Evolutionary conservation across 2,113 vertebrate species (phyloP).

Genomic region (Petroica traversi): DNA sequence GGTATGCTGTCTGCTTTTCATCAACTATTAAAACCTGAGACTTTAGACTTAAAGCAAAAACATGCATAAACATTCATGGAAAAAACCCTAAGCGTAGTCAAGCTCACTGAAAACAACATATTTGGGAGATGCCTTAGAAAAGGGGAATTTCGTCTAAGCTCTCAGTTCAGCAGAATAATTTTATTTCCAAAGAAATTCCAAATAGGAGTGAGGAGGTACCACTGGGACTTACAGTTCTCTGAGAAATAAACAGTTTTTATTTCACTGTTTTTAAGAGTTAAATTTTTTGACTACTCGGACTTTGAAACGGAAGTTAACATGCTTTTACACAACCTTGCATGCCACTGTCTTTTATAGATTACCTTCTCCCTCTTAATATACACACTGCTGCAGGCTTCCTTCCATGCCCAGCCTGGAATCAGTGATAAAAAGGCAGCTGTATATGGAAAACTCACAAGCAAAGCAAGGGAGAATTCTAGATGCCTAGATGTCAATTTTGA

Average conservation of each 20-base stretch:
- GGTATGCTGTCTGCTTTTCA: background rate
- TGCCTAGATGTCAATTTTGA: background rate
- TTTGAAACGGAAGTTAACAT: background rate
- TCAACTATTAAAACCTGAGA: background rate
- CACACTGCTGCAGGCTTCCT: background rate
- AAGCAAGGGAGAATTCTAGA: background rate
- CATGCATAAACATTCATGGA: background rate
- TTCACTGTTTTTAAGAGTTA: background rate
- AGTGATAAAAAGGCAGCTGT: background rate
- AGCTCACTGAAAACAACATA: background rate
- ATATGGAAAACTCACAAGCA: background rate
- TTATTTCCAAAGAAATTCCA: background rate
- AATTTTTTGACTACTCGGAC: background rate
- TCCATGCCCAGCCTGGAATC: background rate
- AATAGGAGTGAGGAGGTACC: background rate
- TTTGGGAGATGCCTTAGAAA: background rate
- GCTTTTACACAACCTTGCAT: background rate
- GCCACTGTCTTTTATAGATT: background rate
- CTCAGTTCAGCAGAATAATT: background rate
- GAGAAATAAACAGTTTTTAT: background rate
- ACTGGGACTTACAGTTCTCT: background rate
- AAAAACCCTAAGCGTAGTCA: background rate
- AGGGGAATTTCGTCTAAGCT: background rate
- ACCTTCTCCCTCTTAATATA: background rate
- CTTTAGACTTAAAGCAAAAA: constrained; percentile 8